A percentile compares a stretch with the other conserved stretches of the same genome.
Conservation (phyloP, 2,797 vertebrate genomes). For the Coendou prehensilis region DNA sequence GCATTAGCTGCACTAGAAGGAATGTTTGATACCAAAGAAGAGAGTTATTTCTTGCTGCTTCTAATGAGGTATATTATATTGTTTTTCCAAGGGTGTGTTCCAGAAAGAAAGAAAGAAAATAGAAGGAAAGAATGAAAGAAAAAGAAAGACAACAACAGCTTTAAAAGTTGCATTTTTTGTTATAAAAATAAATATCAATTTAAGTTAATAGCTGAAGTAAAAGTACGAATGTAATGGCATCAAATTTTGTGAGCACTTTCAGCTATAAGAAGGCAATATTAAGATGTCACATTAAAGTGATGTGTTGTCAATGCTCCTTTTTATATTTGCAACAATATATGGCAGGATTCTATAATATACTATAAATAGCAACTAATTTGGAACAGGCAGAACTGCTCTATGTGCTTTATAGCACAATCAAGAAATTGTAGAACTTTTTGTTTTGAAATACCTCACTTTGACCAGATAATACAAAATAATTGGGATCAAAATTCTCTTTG, state of each 20-base stretch:
- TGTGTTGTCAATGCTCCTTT: slow-evolving; percentile 39
- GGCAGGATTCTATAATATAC: background rate
- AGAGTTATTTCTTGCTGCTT: background rate
- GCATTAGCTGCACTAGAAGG: background rate
- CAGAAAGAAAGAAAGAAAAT: background rate
- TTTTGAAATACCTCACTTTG: slow-evolving; percentile 42
- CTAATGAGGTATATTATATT: background rate
- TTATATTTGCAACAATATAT: slow-evolving; percentile 40
- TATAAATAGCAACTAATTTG: slow-evolving; percentile 30
- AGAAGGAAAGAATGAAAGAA: background rate
- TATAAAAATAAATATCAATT: background rate
- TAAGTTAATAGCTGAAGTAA: slow-evolving; percentile 41
- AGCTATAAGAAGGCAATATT: slow-evolving; percentile 34
- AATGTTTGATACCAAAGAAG: background rate
- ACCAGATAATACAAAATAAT: background rate
- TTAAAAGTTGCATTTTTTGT: background rate
- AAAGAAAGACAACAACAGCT: background rate
- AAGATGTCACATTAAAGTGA: slow-evolving; percentile 55
- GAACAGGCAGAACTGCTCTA: background rate
- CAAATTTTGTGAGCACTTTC: slow-evolving; percentile 16
- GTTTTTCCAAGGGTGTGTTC: background rate
- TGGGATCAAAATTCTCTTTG: background rate
- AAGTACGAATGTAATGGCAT: slow-evolving; percentile 47
- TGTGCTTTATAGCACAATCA: background rate
- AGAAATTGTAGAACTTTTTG: background rate